phyloP scores from a whole-genome alignment of 2,797 vertebrate species.

The Platalea minor region DNA sequence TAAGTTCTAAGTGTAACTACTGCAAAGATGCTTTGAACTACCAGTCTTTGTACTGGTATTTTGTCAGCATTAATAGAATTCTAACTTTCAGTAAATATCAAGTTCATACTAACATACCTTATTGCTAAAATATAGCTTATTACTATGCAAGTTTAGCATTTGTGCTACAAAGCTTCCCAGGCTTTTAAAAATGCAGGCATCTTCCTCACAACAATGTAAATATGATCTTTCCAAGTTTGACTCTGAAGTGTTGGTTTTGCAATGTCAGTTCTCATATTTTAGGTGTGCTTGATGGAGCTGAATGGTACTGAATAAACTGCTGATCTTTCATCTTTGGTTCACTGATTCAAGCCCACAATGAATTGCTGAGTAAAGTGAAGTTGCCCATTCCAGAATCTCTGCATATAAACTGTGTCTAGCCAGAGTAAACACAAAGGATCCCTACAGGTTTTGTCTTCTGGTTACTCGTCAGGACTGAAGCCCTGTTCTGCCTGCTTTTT shows the following conservation, averaged over 20 bases:
- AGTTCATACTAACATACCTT: not conserved
- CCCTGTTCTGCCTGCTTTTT: fast-evolving
- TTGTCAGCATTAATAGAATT: not conserved
- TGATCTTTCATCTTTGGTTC: constrained; percentile 45
- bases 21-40: not conserved
- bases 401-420: not conserved
- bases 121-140: not conserved
- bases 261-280: not conserved
- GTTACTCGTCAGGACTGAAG: not conserved
- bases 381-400: not conserved
- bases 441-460: not conserved
- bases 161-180: not conserved
- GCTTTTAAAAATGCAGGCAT: not conserved
- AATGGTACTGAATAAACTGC: constrained; percentile 31
- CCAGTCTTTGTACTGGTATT: not conserved
- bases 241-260: not conserved
- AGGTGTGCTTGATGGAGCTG: constrained; percentile 41
- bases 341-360: constrained; percentile 4
- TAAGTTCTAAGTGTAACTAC: not conserved
- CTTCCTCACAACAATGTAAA: not conserved
- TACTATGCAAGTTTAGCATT: not conserved
- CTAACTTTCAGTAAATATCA: not conserved
- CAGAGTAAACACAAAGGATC: not conserved
- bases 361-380: constrained; percentile 34
- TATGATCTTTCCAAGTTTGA: not conserved